Conservation (phyloP, 1,140 invertebrate genomes). For the Temnothorax nylanderi region DNA sequence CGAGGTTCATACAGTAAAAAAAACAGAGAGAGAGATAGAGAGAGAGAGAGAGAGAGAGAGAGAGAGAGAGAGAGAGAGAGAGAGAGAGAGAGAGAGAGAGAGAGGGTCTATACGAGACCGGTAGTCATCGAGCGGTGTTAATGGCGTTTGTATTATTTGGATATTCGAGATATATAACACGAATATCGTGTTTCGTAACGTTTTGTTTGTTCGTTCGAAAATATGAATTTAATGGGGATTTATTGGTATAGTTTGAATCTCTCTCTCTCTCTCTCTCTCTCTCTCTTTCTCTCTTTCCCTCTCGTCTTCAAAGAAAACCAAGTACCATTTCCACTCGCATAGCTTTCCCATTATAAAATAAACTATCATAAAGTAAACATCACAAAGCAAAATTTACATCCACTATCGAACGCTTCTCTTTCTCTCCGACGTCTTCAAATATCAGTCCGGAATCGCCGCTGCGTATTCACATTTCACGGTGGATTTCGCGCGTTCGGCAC, state of each 20-base stretch:
- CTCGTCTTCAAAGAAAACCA: neutral
- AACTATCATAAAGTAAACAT: neutral
- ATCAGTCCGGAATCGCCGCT: neutral
- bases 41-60: neutral
- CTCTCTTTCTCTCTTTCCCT: too few species aligned
- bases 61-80: neutral
- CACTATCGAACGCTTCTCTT: neutral
- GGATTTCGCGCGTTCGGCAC: too few species aligned
- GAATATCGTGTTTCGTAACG: slow-evolving; percentile 7
- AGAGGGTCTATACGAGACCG: neutral
- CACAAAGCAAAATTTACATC: neutral
- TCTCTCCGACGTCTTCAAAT: neutral
- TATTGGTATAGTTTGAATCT: neutral
- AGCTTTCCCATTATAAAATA: slow-evolving; percentile 1
- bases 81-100: neutral
- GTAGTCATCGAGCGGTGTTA: neutral
- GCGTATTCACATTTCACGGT: neutral
- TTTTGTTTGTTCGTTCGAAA: neutral
- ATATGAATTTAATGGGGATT: neutral
- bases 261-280: neutral
- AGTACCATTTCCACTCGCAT: neutral
- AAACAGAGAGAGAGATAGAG: neutral
- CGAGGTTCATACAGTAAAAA: neutral
- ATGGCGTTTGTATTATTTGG: slow-evolving; percentile 8
- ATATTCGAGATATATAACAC: slow-evolving; percentile 11